Evolutionary conservation across 2,888 invertebrate species (phyloP).

Genomic region (Trichopria drosophilae): DNA sequence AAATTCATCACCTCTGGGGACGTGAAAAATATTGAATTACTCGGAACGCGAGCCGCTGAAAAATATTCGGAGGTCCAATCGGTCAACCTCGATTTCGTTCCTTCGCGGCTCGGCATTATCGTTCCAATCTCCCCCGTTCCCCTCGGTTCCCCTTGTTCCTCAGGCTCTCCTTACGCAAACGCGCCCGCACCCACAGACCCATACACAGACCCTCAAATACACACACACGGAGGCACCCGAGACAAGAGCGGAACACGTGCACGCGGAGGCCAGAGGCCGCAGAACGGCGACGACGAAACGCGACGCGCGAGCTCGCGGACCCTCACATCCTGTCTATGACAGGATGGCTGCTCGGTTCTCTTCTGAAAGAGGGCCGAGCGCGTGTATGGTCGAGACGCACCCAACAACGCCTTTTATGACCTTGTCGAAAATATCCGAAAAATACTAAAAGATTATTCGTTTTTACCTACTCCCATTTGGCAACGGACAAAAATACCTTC

Average conservation of each 20-base stretch:
- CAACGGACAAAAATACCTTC: too few relatives aligned
- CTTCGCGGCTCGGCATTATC: constrained; percentile 6
- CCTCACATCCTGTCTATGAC: constrained; percentile 58
- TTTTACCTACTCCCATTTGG: constrained; percentile 3
- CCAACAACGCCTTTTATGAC: constrained; percentile 36
- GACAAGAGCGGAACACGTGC: constrained; percentile 11
- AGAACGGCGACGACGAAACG: constrained; percentile 31
- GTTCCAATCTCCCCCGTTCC: constrained; percentile 2
- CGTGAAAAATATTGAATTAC: too few relatives aligned
- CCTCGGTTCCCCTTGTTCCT: background rate
- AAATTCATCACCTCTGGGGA: too few relatives aligned
- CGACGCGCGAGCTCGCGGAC: constrained; percentile 51
- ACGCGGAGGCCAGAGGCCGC: constrained; percentile 21
- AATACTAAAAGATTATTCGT: constrained; percentile 2
- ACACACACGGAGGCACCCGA: constrained; percentile 10
- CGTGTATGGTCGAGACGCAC: constrained; percentile 43
- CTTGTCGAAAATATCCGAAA: constrained; percentile 11
- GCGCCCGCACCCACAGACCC: constrained; percentile 33
- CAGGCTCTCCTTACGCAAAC: background rate
- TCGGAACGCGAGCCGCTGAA: too few relatives aligned
- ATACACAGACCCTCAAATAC: constrained; percentile 31
- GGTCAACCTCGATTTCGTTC: constrained; percentile 2
- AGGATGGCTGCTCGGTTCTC: constrained; percentile 54
- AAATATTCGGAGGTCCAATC: too few relatives aligned
- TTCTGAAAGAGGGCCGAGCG: constrained; percentile 36